Evolutionary conservation across 2,888 invertebrate genomes (phyloP).

Genomic region (Trachelus tabidus): DNA sequence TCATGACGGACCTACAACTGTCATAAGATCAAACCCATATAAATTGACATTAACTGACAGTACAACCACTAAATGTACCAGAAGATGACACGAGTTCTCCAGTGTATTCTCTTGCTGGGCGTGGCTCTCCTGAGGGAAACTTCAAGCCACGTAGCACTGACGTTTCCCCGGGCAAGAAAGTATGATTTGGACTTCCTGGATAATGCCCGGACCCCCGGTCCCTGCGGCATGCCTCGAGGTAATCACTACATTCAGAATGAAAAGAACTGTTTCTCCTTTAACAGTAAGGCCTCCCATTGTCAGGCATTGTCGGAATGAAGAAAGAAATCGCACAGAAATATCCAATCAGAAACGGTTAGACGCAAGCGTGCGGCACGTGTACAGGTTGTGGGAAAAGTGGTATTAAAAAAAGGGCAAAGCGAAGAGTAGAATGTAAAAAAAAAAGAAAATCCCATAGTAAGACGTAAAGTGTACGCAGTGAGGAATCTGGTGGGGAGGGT

Average conservation of each 20-base stretch:
- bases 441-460: slow-evolving; percentile 19
- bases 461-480: slow-evolving; percentile 24
- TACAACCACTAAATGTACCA: no score
- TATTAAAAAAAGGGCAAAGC: slow-evolving; percentile 44
- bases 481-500: slow-evolving; percentile 26
- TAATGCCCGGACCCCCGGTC: slow-evolving; percentile 87
- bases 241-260: slow-evolving; percentile 52
- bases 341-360: no score
- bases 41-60: no score
- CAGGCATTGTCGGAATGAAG: no score
- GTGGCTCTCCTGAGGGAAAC: slow-evolving; percentile 33
- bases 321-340: no score
- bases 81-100: no score
- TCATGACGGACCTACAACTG: no score
- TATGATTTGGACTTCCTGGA: slow-evolving; percentile 94
- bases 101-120: slow-evolving; percentile 26
- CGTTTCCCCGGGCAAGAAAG: slow-evolving; percentile 89
- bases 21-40: no score
- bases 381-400: slow-evolving; percentile 52
- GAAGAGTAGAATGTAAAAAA: slow-evolving; percentile 15
- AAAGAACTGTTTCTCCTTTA: no score
- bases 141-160: slow-evolving; percentile 83
- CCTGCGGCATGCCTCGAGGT: slow-evolving; percentile 97
- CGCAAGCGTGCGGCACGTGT: slow-evolving; percentile 1
- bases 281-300: no score